A percentile compares a stretch with the other conserved stretches of the same genome.
Evolutionary conservation across 2,888 invertebrate genomes (phyloP).

Genomic region (Suillia variegata): DNA sequence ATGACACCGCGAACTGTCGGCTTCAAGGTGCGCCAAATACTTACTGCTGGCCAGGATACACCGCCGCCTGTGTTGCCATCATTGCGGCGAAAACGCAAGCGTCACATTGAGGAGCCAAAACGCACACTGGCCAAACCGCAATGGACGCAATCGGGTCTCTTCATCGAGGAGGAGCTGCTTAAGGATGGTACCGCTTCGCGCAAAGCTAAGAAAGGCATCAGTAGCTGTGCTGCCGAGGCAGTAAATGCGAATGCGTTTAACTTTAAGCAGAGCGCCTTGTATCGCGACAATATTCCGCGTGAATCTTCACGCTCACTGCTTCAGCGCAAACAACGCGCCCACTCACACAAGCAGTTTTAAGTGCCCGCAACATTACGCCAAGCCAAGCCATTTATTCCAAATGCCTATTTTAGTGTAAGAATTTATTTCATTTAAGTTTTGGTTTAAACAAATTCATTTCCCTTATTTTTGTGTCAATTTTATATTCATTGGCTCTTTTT

Average conservation of each 20-base stretch:
- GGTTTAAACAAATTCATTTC: too few species aligned
- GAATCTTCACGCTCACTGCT: constrained; percentile 34
- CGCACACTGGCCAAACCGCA: constrained; percentile 35
- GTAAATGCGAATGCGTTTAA: constrained; percentile 29
- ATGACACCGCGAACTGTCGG: constrained; percentile 39
- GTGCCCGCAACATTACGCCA: background rate
- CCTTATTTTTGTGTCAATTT: too few species aligned
- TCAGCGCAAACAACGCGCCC: constrained; percentile 28
- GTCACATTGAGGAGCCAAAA: constrained; percentile 26
- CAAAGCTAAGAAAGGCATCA: constrained; percentile 16
- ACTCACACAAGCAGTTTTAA: constrained; percentile 21
- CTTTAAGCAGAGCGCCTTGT: constrained; percentile 38
- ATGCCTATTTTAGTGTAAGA: too few species aligned
- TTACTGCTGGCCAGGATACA: constrained; percentile 27
- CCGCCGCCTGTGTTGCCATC: constrained; percentile 8
- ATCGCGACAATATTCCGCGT: constrained; percentile 28
- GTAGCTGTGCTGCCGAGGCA: too few species aligned
- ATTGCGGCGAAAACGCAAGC: constrained; percentile 30
- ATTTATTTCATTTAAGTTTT: too few species aligned
- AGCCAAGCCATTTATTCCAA: constrained; percentile 1
- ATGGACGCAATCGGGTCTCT: constrained; percentile 42
- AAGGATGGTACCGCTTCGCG: constrained; percentile 11
- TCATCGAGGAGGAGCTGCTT: constrained; percentile 36
- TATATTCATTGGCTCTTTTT: too few species aligned
- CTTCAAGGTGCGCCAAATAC: constrained; percentile 37